Evolutionary conservation across 92 coral and sea anemone genomes (phyloP), one percentile per base, ranked within the genome.

Genomic region (Siderastrea radians): DNA sequence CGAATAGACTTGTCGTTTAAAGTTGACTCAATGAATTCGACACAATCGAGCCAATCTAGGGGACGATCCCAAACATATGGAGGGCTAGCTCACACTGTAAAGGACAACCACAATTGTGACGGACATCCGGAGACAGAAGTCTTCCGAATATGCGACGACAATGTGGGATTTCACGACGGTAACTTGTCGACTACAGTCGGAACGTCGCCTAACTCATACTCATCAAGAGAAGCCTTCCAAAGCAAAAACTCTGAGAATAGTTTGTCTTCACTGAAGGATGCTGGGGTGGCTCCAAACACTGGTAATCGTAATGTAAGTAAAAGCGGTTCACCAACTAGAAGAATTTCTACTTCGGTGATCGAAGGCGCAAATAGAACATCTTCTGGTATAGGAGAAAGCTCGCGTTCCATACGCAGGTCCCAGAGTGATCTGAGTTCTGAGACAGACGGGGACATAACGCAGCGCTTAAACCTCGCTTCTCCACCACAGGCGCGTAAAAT

Each of bases 1-100:
- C 53, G 70, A 47, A 82, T 82, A 17, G 58, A 82, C 70, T 70
- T 82, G 49, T 44, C 68, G 1, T 72, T 82, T 47, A 72, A 69
- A 3, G 10, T 55, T 2, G 77, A 57, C 15, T n/a, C 68, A 1
- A 47, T 45, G 11, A 61, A n/a, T 43, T 38, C 49, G 0, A 9
- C 10, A 11, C 84, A 66, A n/a, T 12, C 46, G 38, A 63, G n/a
- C 19, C 45, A 38, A 17, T 15, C 66, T 49, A 65, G 45, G 51
- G 46, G 13, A 70, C 52, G 86, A 46, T 54, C 58, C 46, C 76
- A 46, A 12, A 68, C 67, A 67, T 43, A 6, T 54, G 77, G 49
- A 46, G 68, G 74, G 16, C n/a, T 43, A 10, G 16, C 16, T 57
- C 68, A 48, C 9, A 16, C 17, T 10, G 19, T 19, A 48, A 47